A percentile compares a stretch with the other conserved stretches of the same genome.
phyloP scores from a whole-genome alignment of 2,113 vertebrate genomes.

The Hippopotamus amphibius region DNA sequence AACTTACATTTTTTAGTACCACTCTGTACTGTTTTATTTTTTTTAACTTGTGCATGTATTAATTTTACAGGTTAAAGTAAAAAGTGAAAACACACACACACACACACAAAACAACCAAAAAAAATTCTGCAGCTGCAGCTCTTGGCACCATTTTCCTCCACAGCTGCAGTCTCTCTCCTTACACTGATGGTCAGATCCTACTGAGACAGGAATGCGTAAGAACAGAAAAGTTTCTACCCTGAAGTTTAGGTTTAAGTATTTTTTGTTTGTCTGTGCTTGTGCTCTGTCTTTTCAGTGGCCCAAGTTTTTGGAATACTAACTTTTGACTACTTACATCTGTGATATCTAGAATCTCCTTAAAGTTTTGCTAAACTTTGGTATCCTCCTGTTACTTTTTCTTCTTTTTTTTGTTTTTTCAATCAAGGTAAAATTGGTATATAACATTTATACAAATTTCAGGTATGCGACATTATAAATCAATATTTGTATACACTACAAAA shows the following conservation, averaged over 20 bases:
- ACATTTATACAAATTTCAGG: not conserved
- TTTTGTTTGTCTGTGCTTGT: not conserved
- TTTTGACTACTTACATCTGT: not conserved
- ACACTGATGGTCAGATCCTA: not conserved
- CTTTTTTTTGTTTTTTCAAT: not conserved
- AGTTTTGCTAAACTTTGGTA: not conserved
- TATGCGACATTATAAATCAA: not conserved
- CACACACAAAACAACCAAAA: too few relatives aligned
- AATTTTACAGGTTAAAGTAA: too few relatives aligned
- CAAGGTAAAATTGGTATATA: not conserved
- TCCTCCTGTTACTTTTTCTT: not conserved
- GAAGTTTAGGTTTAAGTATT: not conserved
- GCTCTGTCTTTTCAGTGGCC: not conserved
- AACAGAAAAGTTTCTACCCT: not conserved
- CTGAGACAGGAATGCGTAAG: not conserved
- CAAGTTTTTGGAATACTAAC: not conserved
- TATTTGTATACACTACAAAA: not conserved
- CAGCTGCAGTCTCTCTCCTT: not conserved
- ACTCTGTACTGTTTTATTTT: not conserved
- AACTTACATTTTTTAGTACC: not conserved
- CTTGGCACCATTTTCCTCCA: not conserved
- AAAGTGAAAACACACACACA: too few relatives aligned
- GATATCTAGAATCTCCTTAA: not conserved
- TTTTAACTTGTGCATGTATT: too few relatives aligned
- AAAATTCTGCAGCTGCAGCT: too few relatives aligned